Evolutionary conservation across 1,140 invertebrate genomes (phyloP), one percentile per base, ranked within the genome.

Genomic region (Proctacanthus coquilletti): DNA sequence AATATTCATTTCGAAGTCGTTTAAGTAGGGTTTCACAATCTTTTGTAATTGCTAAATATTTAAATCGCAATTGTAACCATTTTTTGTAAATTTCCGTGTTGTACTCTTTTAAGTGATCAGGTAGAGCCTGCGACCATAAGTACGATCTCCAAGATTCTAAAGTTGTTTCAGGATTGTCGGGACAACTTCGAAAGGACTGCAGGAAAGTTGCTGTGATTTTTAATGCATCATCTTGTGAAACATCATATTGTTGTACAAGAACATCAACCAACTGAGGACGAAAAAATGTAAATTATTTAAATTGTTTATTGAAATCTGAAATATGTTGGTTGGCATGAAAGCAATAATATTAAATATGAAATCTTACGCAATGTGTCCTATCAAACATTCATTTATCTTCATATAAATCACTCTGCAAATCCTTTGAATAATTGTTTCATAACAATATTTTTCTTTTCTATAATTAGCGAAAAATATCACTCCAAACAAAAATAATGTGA

Each of bases 61-160:
- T 66, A 56, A 83, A 84, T 45, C 83, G 73, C 39, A 83, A 61
- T 45, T 72, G 67, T 42, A 85, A 56, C 83, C 83, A 88, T 62
- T 75, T 66, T 40, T 68, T 56, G 49, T 83, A 84, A 45, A 82
- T 65, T 48, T 72, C 70, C 53, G 71, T 71, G 48, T 77, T 71
- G 41, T 82, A 62, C 52, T 77, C 70, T 39, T 71, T 71, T 53
- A 78, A 76, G 40, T 75, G 69, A 35, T 76, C 69, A n/a, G 76
- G 77, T 21, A 89, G 61, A 9, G 77, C 79, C 51, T 79, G 72
- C 15, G 58, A 69, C 84, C 84, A 89, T 18, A 88, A 55, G 14
- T 72, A 62, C 15, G 65, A 69, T 21, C 82, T 70, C 83, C 84
- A 88, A 31, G 68, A 66, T 46, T 86, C 76, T 34, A 87, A 61